Evolutionary conservation across 2,888 invertebrate genomes (phyloP).

Genomic region (Caenorhabditis sp.): DNA sequence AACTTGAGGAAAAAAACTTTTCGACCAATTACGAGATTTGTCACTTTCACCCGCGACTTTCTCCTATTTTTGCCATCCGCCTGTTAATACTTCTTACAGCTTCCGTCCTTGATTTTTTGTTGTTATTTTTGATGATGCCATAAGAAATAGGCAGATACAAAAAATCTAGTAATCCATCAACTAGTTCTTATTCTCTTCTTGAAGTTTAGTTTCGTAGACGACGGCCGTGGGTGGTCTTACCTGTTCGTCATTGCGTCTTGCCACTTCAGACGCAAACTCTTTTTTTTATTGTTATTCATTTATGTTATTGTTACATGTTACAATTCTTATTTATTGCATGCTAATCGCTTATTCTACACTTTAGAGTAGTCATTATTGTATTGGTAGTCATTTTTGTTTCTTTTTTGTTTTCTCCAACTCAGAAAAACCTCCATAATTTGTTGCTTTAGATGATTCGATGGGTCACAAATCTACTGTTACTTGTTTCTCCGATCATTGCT

Average conservation of each 20-base stretch:
- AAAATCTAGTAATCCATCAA: conserved; percentile 14
- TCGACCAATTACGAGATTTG: conserved; percentile 22
- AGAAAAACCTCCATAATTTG: not conserved
- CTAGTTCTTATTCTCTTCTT: conserved; percentile 38
- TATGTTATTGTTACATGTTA: not conserved
- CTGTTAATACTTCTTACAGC: not conserved
- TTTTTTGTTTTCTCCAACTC: too few relatives aligned
- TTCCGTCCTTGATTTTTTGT: conserved; percentile 38
- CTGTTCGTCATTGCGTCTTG: conserved; percentile 31
- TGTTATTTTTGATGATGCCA: conserved; percentile 15
- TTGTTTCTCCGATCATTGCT: not conserved
- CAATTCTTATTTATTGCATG: not conserved
- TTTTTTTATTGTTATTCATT: not conserved
- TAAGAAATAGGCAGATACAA: not conserved
- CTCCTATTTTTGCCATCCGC: conserved; percentile 16
- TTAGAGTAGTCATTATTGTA: not conserved
- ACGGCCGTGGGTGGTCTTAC: conserved; percentile 28
- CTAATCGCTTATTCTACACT: not conserved
- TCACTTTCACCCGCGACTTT: conserved; percentile 8
- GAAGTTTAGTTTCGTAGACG: conserved; percentile 19
- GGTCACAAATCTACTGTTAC: not conserved
- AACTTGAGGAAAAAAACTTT: not conserved
- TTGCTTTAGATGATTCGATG: not conserved
- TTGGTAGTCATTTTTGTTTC: not conserved
- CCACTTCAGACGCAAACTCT: conserved; percentile 21